These are phyloP conservation scores for Chironomus tentans DNA, from an alignment of 2,888 invertebrate genomes.

Conservation along the genomic window DNA sequence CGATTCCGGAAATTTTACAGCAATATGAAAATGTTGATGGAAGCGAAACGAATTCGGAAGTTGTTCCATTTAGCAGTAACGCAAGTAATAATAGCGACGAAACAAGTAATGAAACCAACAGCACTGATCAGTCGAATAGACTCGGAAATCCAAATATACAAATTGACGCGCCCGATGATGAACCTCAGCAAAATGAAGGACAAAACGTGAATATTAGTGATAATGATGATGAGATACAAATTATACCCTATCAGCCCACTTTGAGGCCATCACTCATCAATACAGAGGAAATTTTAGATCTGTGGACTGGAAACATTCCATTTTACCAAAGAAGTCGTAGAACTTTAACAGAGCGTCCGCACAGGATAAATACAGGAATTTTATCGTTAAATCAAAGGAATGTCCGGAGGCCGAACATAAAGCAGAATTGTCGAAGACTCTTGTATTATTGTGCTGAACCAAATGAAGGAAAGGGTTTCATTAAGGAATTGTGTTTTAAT, in stretches of 20 bases:
- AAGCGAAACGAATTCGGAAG: slow-evolving; percentile 21
- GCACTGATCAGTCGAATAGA: slow-evolving; percentile 13
- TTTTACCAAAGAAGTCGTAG: slow-evolving; percentile 16
- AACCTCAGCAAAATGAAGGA: background rate
- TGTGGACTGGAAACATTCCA: slow-evolving; percentile 21
- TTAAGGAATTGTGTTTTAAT: slow-evolving; percentile 87
- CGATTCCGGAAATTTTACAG: slow-evolving; percentile 2
- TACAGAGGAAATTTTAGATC: slow-evolving; percentile 20
- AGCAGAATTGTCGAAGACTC: slow-evolving; percentile 61
- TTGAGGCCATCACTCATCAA: slow-evolving; percentile 18
- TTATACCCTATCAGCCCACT: slow-evolving; percentile 12
- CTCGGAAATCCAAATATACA: slow-evolving; percentile 1
- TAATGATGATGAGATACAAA: slow-evolving; percentile 19
- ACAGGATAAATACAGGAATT: slow-evolving; percentile 14
- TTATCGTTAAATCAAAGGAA: background rate
- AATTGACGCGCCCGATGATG: background rate
- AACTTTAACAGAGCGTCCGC: slow-evolving; percentile 1
- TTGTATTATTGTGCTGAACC: slow-evolving; percentile 79
- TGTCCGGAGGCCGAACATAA: slow-evolving; percentile 29
- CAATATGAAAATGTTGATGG: slow-evolving; percentile 9
- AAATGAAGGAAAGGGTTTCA: slow-evolving; percentile 82
- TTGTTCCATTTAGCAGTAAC: slow-evolving; percentile 16
- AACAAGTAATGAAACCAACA: slow-evolving; percentile 15
- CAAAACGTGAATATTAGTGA: background rate
- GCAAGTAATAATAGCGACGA: slow-evolving; percentile 21